Evolutionary conservation across 2,888 invertebrate genomes (phyloP), one percentile per base, ranked within the genome.

Genomic region (Deilephila porcellus): DNA sequence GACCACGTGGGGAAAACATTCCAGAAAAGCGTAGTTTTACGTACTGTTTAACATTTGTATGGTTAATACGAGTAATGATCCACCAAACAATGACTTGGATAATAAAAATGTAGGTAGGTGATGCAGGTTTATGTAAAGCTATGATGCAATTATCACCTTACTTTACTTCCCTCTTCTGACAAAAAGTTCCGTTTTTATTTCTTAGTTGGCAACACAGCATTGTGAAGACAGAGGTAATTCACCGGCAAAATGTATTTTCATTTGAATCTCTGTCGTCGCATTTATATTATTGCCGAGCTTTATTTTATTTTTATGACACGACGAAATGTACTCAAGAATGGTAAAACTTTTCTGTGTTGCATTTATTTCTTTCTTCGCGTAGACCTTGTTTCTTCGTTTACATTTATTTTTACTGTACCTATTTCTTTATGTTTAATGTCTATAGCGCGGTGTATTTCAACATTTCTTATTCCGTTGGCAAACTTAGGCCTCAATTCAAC

Each of bases 291-390:
- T 67, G 67, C 67, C 45, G 45, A 45, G 67, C 67, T 67, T 67
- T 67, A 52, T 64, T 64, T 45, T 64, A 64, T 67, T 67, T 67
- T 67, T 67, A 67, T 25, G 67, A 52, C 67, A 52, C 67, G 52
- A 20, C 14, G 25, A 52, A 67, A 67, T 25, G 67, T 67, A 52
- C 25, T 67, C 67, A 25, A 67, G 67, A 25, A 52, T 52, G 14
- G 67, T 29, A 52, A 52, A 52, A 14, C 14, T 17, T 67, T 25
- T 45, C 14, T 5, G 45, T 25, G 25, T 20, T 64, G 67, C 67
- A 67, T 11, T 67, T 67, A 52, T n/a, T 56, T 17, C 1, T n/a
- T 56, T 56, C 17, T n/a, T n/a, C 19, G 45, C 45, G 14, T 45
- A 45, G 45, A 45, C 11, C 45, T 37, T 64, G 64, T 64, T 64